phyloP scores from a whole-genome alignment of 2,797 vertebrate species.

The Parauchenoglanis ngamensis region DNA sequence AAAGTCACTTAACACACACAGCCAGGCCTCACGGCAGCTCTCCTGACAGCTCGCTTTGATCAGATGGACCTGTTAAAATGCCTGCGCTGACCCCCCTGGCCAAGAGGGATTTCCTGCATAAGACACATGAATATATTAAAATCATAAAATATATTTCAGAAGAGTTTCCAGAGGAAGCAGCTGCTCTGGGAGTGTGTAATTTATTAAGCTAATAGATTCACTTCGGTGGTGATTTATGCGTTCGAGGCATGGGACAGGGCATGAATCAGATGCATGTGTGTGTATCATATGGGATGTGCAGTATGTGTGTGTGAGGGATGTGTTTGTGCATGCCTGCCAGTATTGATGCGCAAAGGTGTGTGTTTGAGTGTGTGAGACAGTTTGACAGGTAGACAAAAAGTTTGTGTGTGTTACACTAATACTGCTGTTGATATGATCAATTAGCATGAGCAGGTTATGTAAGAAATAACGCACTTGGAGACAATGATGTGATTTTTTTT shows the following conservation, averaged over 20 bases:
- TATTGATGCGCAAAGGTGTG: conserved; percentile 16
- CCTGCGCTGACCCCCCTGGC: conserved; percentile 46
- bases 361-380: background rate
- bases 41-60: conserved; percentile 14
- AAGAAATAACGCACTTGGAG: background rate
- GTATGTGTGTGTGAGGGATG: conserved; percentile 33
- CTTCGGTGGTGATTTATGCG: conserved; percentile 1
- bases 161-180: conserved; percentile 20
- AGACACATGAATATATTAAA: conserved; percentile 39
- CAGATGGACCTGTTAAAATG: conserved; percentile 19
- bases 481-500: background rate
- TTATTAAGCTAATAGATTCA: conserved; percentile 14
- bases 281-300: background rate
- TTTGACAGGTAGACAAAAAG: background rate
- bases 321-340: background rate
- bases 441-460: background rate
- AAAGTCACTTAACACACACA: conserved; percentile 3
- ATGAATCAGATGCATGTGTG: background rate
- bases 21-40: background rate
- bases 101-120: conserved; percentile 25
- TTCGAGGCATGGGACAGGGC: background rate
- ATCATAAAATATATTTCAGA: conserved; percentile 4
- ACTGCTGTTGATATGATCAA: conserved; percentile 14
- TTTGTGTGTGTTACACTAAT: background rate
- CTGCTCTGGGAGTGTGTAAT: conserved; percentile 10